Conservation (phyloP, 1,140 invertebrate genomes). For the Cydia pomonella region DNA sequence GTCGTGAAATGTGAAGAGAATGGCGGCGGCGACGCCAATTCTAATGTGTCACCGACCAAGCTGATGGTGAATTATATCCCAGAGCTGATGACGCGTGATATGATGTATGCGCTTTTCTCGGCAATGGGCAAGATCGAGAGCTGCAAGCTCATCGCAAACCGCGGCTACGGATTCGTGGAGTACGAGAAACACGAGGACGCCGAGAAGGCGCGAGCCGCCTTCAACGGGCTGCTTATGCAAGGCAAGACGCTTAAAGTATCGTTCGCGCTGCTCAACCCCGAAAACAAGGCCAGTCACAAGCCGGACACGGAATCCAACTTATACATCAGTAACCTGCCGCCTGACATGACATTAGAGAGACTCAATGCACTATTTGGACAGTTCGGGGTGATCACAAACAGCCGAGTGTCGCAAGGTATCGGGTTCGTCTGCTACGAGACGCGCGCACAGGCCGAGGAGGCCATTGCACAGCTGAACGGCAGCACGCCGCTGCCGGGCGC, state of each 20-base stretch:
- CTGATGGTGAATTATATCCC: slow-evolving; percentile 81
- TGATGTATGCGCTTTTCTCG: slow-evolving; percentile 79
- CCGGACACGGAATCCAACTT: slow-evolving; percentile 78
- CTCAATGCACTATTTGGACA: slow-evolving; percentile 71
- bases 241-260: slow-evolving; percentile 79
- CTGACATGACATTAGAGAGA: slow-evolving; percentile 75
- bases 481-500: slow-evolving; percentile 68
- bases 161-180: slow-evolving; percentile 79
- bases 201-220: slow-evolving; percentile 76
- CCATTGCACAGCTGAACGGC: slow-evolving; percentile 76
- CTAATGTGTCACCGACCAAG: slow-evolving; percentile 80
- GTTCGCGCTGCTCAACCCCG: slow-evolving; percentile 78
- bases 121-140: slow-evolving; percentile 78
- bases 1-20: slow-evolving; percentile 66
- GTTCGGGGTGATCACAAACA: slow-evolving; percentile 76
- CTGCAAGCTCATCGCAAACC: slow-evolving; percentile 76
- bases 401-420: slow-evolving; percentile 76
- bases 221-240: slow-evolving; percentile 78
- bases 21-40: slow-evolving; percentile 78
- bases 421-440: slow-evolving; percentile 78
- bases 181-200: slow-evolving; percentile 78
- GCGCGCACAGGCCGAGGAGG: slow-evolving; percentile 74
- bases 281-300: slow-evolving; percentile 76
- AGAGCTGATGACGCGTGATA: slow-evolving; percentile 78
- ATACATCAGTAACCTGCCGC: slow-evolving; percentile 77